Evolutionary conservation across 2,888 invertebrate species (phyloP), one percentile per base, ranked within the genome.

Genomic region (Diabrotica balteata): DNA sequence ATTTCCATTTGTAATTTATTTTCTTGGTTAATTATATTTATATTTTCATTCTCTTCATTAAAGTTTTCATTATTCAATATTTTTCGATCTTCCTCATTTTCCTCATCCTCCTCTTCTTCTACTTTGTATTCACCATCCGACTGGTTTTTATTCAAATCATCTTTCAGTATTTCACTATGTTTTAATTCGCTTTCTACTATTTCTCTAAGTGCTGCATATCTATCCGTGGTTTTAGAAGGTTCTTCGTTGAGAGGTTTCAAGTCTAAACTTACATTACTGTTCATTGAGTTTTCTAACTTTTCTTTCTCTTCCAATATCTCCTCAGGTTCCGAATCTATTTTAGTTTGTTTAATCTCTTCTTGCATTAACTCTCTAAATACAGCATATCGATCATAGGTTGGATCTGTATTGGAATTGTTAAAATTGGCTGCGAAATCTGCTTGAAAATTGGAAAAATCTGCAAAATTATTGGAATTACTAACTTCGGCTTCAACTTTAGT

Each of bases 361-460:
- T 94, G 91, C 74, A 94, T 88, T 52, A 90, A 79, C 85, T 96
- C 95, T 70, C 95, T 87, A 78, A 96, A 95, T 0, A 93, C 95
- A 0, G 95, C 95, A 81, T 96, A 96, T 75, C 93, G 89, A 80
- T 95, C 95, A 78, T 91, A 92, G 0, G 78, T 72, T 22, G 70
- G 50, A 44, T 70, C 72, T 6, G 61, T 54, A 74, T 89, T 89
- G 7, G 73, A 57, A 76, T 90, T 88, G 52, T 90, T 90, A 77
- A 91, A 91, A 77, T 90, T 90, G 0, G 90, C 90, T 8, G 90
- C 89, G 76, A 92, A 92, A 7, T 88, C 84, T 32, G 88, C 88
- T 69, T 85, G 91, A 89, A 84, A 92, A 88, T 77, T 89, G 86
- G 59, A 90, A 87, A 79, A 86, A 42, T 68, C 70, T 2, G 63